These are phyloP conservation scores for Alviniconcha marisindica DNA, from an alignment of 1,140 invertebrate species.

Conservation along the genomic window DNA sequence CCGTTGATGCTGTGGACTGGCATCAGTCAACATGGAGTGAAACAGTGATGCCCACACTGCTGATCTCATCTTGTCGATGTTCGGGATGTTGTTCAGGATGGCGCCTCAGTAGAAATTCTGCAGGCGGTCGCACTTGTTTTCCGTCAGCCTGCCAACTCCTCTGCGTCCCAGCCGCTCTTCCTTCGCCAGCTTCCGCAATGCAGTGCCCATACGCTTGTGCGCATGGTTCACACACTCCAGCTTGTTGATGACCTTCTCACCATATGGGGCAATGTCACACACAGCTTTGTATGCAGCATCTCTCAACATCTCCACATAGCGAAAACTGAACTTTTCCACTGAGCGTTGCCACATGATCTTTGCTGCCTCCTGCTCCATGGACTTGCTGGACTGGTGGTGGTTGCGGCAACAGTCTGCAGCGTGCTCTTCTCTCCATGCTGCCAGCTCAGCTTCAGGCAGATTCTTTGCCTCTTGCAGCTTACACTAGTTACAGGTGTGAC, in stretches of 20 bases:
- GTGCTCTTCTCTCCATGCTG: not conserved
- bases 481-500: slow-evolving; percentile 19
- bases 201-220: slow-evolving; percentile 21
- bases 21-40: not conserved
- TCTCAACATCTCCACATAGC: not conserved
- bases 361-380: slow-evolving; percentile 14
- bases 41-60: not conserved
- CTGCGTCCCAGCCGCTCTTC: not conserved
- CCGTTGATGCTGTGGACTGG: not conserved
- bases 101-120: not conserved
- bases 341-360: not conserved
- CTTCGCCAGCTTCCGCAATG: not conserved
- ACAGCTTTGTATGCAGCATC: slow-evolving; percentile 19
- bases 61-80: not conserved
- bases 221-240: slow-evolving; percentile 31
- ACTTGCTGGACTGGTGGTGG: not conserved
- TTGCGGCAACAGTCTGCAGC: not conserved
- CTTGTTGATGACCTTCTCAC: not conserved
- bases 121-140: not conserved
- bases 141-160: not conserved
- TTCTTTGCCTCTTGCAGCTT: not conserved
- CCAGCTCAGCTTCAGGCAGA: not conserved
- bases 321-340: not conserved
- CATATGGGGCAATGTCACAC: not conserved
- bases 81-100: not conserved